Base-by-base conservation (phyloP, 2,797 vertebrate genomes). In the Mionectes olivaceus region DNA sequence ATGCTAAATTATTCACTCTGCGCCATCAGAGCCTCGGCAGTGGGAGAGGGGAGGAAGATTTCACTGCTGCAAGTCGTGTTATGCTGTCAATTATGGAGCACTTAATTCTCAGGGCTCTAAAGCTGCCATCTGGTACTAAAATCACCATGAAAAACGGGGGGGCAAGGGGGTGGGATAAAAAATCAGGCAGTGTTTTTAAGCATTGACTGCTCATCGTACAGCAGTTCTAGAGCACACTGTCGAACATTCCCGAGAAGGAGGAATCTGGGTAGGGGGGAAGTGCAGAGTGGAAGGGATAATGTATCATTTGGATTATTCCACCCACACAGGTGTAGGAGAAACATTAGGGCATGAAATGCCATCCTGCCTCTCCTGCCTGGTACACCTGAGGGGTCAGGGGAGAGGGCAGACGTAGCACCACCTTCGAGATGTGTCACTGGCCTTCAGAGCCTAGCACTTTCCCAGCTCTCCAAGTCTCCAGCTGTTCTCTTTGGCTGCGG, bases 1-100 rank as follows among this genome's bases (percentile, higher is more conserved):
- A 77, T 91, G 83, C 73, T 94, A 3, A 96, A 93, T 96, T 94
- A 91, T 95, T 96, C 93, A 96, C 90, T 76, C 44, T 21, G 84
- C 50, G 13, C 71, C 91, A 67, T 5, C 13, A 10, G 87, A 83
- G 87, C 17, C 57, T 47, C 25, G 13, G 81, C 7, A 24, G 69
- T 65, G 90, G 35, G 7, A 73, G 91, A 78, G 76, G 76, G 83
- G 78, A 92, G 87, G 83, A 69, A 61, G 92, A 52, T 86, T 68
- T 83, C 52, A 0, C 83, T 61, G 67, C 83, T 79, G 90, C 63
- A 35, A 41, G 49, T 59, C 23, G 8, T 88, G 91, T 83, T 68
- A 5, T 59, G 88, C 94, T 90, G 90, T 61, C 93, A 81, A 1
- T 33, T 93, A 55, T 9, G 19, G 83, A 94, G 85, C 76, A 19